Evolutionary conservation across 2,113 vertebrate species (phyloP), one percentile per base, ranked within the genome.

Genomic region (Poeciliopsis prolifica): DNA sequence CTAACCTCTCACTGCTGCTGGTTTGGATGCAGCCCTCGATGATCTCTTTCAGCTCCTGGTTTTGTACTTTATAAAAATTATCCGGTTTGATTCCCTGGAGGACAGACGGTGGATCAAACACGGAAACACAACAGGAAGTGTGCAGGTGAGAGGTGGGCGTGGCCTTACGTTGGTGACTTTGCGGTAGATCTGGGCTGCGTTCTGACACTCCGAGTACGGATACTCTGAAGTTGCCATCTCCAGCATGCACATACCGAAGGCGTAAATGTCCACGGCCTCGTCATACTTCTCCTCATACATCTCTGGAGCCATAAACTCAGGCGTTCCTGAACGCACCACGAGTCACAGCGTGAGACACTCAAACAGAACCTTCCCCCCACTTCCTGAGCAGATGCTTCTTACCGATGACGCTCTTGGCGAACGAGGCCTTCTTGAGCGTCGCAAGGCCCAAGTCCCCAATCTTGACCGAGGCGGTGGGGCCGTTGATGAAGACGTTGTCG

Each of bases 211-310:
- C 0, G 96, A 95, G 89, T 98, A 98, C 0, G 97, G 97, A 68
- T 98, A 98, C 74, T 98, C 96, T 0, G 96, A 97, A 0, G 97
- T 98, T 0, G 96, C 96, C 97, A 98, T 98, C 92, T 98, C 97
- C 90, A 98, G 90, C 92, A 98, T 96, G 88, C 97, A 98, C 97
- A 98, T 98, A 35, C 97, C 96, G 0, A 98, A 97, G 19, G 97
- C 97, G 0, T 98, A 98, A 30, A 98, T 94, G 0, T 98, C 97
- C 88, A 98, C 97, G 0, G 95, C 96, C 88, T 98, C 97, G 0
- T 98, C 95, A 0, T 98, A 98, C 74, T 96, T 96, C 90, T 98
- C 97, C 83, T 98, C 97, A 0, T 98, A 98, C 97, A 98, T 98
- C 92, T 98, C 97, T 0, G 97, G 97, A 0, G 97, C 97, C 97